Base-by-base conservation (phyloP, 2,888 invertebrate genomes). In the Eucera pruinosa region DNA sequence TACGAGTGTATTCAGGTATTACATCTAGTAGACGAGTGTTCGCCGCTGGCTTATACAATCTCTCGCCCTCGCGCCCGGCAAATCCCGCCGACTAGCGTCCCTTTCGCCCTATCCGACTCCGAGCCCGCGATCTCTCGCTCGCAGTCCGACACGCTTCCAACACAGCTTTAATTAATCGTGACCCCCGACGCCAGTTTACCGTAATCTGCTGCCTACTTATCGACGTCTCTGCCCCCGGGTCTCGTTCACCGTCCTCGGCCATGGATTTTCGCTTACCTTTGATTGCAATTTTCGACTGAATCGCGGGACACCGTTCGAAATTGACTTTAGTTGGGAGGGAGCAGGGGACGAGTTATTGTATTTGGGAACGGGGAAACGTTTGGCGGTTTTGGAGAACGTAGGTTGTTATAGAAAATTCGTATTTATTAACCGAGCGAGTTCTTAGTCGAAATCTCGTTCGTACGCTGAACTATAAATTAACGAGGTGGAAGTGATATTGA, bases 1-100 rank as follows among this genome's bases (percentile, higher is more conserved):
- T 89, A 90, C 88, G 87, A 86, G 87, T 87, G 87, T 88, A 89
- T 88, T 88, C 89, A 88, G 90, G 89, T 90, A 90, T 90, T 89
- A 90, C 90, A 89, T 87, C 87, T 86, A 84, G 86, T 88, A 87
- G 86, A 88, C 87, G 87, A 88, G 87, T 82, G 85, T 88, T 82
- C 70, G 18, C 64, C 72, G 74, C 65, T 73, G 81, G 82, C 82
- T 82, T 81, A 81, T 82, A 81, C 84, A 60, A 71, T 77, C 80
- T 86, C 83, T 85, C 85, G 81, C 82, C 82, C 85, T 79, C 82
- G 70, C 61, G 47, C 43, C 64, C 81, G 73, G 84, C 88, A 89
- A 89, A 88, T 88, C 89, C 89, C 83, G 85, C 82, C 72, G 18
- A 72, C 72, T 72, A 68, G 70, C 70, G 67, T 76, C 81, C 77